Evolutionary conservation across 2,113 vertebrate species (phyloP), one percentile per base, ranked within the genome.

Genomic region (Pseudorasbora parva): DNA sequence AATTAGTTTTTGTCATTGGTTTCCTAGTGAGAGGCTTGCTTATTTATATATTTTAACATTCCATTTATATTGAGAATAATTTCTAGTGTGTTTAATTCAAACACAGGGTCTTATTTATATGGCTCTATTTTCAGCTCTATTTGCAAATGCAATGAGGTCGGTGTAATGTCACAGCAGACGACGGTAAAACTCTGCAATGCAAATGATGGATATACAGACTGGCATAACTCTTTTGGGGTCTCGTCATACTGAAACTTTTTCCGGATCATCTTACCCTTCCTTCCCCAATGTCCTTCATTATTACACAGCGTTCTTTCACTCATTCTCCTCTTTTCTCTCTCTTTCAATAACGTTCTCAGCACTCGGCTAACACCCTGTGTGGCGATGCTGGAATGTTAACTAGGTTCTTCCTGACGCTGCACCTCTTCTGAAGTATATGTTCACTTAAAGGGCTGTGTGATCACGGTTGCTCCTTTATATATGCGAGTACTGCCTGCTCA

Each of bases 311-410:
- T 89, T 90, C 88, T 88, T 43, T 81, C 85, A 75, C 82, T 47
- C 25, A 27, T 78, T 85, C 69, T 43, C 64, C 56, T 47, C 47
- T 59, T 83, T 72, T 75, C 56, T 78, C 62, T 78, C 72, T 71
- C 75, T 78, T 80, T 82, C 17, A 25, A 54, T 74, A 62, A 30
- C 85, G 76, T 85, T 84, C 27, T 83, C 78, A 71, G 68, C 87
- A 82, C 56, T 88, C 86, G 89, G 88, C 86, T 81, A 84, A 84
- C 87, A 78, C 82, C 47, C 78, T 78, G 64, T 43, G 62, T 37
- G 84, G 86, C 82, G 79, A 82, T 86, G 71, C 82, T 74, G 85
- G 85, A 92, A 92, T 91, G 91, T 85, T 90, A 91, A 91, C 87
- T 72, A 90, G 90, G 47, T 79, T 82, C 80, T 86, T 84, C 84